Conservation (phyloP, 2,888 invertebrate species). For the Esperia sulphurella region DNA sequence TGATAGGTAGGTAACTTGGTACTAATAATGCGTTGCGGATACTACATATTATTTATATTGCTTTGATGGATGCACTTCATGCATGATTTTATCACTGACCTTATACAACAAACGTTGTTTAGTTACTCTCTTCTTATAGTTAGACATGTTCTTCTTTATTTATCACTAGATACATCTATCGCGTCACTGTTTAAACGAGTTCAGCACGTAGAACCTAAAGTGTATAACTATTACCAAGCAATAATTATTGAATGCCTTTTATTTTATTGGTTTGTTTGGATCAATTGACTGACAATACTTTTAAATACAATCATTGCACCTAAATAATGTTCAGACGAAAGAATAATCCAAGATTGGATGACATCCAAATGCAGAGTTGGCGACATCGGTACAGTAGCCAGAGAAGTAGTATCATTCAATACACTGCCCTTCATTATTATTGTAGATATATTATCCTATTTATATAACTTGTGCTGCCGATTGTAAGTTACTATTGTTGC, state of each 20-base stretch:
- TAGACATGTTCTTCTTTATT: constrained; percentile 12
- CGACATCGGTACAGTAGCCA: background rate
- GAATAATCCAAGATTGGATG: constrained; percentile 1
- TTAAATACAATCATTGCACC: background rate
- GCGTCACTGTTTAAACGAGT: background rate
- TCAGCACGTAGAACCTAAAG: background rate
- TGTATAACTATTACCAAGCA: background rate
- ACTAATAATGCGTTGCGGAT: too few species aligned
- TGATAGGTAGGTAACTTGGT: too few species aligned
- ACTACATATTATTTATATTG: too few species aligned
- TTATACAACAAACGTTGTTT: constrained; percentile 16
- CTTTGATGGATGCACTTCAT: too few species aligned
- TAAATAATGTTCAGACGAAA: constrained; percentile 6
- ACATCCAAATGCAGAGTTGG: constrained; percentile 1
- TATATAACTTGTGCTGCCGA: background rate
- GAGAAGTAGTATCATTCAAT: background rate
- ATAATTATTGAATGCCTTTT: constrained; percentile 4
- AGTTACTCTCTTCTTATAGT: constrained; percentile 15
- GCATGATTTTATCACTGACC: constrained; percentile 20
- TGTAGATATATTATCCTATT: too few species aligned
- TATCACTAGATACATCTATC: constrained; percentile 1
- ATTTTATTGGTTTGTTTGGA: background rate
- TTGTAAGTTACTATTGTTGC: background rate
- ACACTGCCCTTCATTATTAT: background rate
- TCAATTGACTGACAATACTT: background rate